phyloP scores from a whole-genome alignment of 1,140 invertebrate species.

The Eupristina koningsbergeri region DNA sequence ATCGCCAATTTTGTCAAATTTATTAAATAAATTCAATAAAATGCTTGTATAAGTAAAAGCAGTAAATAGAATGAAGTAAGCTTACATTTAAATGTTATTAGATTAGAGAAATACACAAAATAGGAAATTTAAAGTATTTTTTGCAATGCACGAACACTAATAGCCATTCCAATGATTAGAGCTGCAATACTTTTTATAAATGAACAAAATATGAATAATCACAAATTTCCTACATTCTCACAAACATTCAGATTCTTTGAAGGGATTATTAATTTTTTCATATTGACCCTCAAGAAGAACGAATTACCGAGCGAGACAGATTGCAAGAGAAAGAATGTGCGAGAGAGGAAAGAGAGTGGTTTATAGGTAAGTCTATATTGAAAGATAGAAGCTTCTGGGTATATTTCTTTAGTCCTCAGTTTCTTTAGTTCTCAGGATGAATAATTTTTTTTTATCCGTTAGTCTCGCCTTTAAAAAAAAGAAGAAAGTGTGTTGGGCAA shows the following conservation, averaged over 20 bases:
- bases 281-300: neutral
- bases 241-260: constrained; percentile 9
- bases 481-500: constrained; percentile 25
- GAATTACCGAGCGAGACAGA: too few species aligned
- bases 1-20: too few species aligned
- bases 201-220: constrained; percentile 41
- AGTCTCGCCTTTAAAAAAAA: constrained; percentile 19
- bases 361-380: neutral
- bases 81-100: too few species aligned
- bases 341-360: neutral
- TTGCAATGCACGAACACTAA: neutral
- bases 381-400: constrained; percentile 38
- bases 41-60: too few species aligned
- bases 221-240: constrained; percentile 22
- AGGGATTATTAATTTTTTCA: constrained; percentile 38
- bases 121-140: neutral
- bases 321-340: too few species aligned
- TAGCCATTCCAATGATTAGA: neutral
- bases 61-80: too few species aligned
- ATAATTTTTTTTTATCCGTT: constrained; percentile 40
- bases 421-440: constrained; percentile 45
- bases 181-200: neutral
- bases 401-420: constrained; percentile 40
- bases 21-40: too few species aligned
- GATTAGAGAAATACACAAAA: too few species aligned